Evolutionary conservation across 1,140 invertebrate species (phyloP), one percentile per base, ranked within the genome.

Genomic region (Onthophagus taurus): DNA sequence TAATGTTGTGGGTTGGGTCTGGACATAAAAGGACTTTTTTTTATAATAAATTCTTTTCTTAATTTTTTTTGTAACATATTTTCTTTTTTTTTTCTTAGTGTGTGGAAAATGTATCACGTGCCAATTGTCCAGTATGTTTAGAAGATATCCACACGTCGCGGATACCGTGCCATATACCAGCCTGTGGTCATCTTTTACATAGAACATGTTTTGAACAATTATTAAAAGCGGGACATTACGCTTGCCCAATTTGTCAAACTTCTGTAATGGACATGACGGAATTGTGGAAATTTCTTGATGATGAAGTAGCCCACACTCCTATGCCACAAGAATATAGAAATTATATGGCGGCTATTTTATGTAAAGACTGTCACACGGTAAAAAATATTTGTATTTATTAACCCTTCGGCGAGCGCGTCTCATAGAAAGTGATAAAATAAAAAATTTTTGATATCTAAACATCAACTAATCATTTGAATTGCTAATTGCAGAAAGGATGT

Each of bases 111-210:
- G 83, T 88, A 5, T 89, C 85, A 1, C 76, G 81, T 8, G 77
- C 81, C 1, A 86, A 89, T 68, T 92, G 88, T 63, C 83, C 88
- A 2, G 84, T 92, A 20, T 92, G 88, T 53, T 59, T 89, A 39
- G 85, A 90, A 54, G 83, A 90, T 64, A 87, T 92, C 53, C 88
- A 92, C 64, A 89, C 88, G 12, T 89, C 86, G 31, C 73, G 86
- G 31, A 86, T 85, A 58, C 80, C 82, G 16, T 86, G 85, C 63
- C 83, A 88, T 66, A 86, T 91, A 64, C 87, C 86, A 2, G 74
- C 79, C 51, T 92, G 88, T 66, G 85, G 86, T 0, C 88, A 92
- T 70, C 66, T 90, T 42, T 66, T 90, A 49, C 88, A 90, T 64
- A 74, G 79, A 42, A 79, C 77, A 5, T 89, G 85, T 65, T 88